Base-by-base conservation (phyloP, 2,888 invertebrate species). In the Lissonota sp. region DNA sequence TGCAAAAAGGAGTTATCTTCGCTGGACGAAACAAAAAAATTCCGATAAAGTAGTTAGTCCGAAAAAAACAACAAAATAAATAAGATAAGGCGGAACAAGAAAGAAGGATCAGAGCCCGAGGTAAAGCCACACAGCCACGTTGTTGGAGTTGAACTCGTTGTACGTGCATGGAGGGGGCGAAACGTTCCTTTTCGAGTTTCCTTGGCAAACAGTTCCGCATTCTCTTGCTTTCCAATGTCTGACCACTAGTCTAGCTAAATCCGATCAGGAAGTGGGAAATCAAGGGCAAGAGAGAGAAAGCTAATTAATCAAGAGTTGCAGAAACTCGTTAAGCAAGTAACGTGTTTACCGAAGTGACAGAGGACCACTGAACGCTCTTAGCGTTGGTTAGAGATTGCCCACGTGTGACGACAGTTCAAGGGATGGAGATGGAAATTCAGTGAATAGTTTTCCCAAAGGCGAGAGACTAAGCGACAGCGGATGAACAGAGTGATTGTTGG, bases 311-410 rank as follows among this genome's bases (percentile, higher is more conserved):
- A 53, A 53, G 53, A 14, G 6, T 12, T 12, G 5, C 7, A 12
- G 12, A 6, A 14, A 14, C 53, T 53, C 6, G 14, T 14, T 53
- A 7, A 14, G 6, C 14, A 12, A 12, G 14, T 53, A 14, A 14
- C 16, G 14, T 53, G 53, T 14, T 53, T 53, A 53, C 53, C 14
- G 53, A 53, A 53, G 53, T 12, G 53, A 53, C 14, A 10, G n/a
- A 4, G 6, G 26, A 26, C 26, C 26, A 5, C 49, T 49, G 49
- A 5, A 26, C 26, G 26, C 26, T 26, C 26, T 26, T 26, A 26
- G 26, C 26, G 1, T 26, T 1, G 26, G 26, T 26, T 26, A 26
- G 26, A 26, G 26, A 26, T 26, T 26, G n/a, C n/a, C 3, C 26
- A 26, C 26, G 26, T 3, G 26, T 26, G 26, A 26, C 3, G 26